Percentiles rank a stretch among this genome's conserved stretches.
Conservation (phyloP, 2,888 invertebrate species). For the Tanypteryx hageni region DNA sequence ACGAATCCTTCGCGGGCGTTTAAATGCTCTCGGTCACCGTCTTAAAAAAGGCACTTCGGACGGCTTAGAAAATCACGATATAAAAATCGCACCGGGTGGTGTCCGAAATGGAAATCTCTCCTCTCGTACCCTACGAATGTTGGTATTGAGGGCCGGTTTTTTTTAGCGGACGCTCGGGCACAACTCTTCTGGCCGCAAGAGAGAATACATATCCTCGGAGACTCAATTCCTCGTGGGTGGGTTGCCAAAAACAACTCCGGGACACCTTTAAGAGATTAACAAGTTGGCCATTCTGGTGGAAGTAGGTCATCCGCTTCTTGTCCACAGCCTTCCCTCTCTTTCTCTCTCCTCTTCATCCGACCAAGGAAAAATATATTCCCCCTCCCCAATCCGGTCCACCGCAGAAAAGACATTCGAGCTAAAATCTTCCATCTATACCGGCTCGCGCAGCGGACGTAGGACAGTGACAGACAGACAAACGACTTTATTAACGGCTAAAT, state of each 20-base stretch:
- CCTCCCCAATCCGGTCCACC: neutral
- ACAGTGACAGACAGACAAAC: neutral
- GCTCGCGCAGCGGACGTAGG: neutral
- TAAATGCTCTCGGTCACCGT: no score
- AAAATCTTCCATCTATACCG: neutral
- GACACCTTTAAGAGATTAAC: neutral
- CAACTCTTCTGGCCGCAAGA: neutral
- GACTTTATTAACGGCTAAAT: no score
- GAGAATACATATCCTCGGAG: slow-evolving; percentile 18
- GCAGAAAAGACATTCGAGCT: neutral
- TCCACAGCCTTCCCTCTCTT: neutral
- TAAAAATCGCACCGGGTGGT: neutral
- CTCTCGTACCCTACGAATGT: neutral
- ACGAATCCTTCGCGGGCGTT: no score
- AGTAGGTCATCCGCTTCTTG: slow-evolving; percentile 9
- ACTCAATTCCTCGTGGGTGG: slow-evolving; percentile 19
- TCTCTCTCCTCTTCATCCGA: neutral
- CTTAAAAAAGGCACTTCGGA: no score
- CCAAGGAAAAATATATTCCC: neutral
- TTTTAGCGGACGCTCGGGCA: neutral
- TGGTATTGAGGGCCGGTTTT: slow-evolving; percentile 10
- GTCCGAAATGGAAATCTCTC: neutral
- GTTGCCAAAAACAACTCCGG: slow-evolving; percentile 25
- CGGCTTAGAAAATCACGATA: neutral
- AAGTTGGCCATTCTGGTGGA: slow-evolving; percentile 18